phyloP scores from a whole-genome alignment of 2,888 invertebrate species.

The Chirona hameri region DNA sequence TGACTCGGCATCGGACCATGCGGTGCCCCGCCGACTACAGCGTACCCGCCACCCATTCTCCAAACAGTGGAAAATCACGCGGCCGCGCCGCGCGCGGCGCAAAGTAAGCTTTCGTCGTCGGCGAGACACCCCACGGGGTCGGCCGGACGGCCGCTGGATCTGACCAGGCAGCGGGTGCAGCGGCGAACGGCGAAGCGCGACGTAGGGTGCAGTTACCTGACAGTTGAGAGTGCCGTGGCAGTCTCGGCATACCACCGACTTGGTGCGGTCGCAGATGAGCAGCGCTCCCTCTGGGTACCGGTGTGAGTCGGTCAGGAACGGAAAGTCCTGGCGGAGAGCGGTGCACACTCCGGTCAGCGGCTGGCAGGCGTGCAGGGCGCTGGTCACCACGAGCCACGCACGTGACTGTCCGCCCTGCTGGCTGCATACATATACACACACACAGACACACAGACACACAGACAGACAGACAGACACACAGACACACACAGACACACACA shows the following conservation, averaged over 20 bases:
- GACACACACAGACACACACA: too few species aligned
- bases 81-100: not conserved
- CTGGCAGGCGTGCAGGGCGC: not conserved
- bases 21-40: not conserved
- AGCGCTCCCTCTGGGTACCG: conserved; percentile 8
- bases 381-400: not conserved
- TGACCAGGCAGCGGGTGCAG: not conserved
- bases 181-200: not conserved
- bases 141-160: not conserved
- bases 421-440: too few species aligned
- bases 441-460: too few species aligned
- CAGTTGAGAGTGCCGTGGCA: conserved; percentile 7
- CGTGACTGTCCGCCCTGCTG: too few species aligned
- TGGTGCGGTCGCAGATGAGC: conserved; percentile 7
- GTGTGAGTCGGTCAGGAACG: not conserved
- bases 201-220: not conserved
- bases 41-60: not conserved
- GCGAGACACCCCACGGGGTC: not conserved
- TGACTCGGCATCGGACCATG: not conserved
- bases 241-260: conserved; percentile 4
- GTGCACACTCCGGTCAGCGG: not conserved
- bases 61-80: conserved; percentile 2
- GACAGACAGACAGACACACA: too few species aligned
- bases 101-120: not conserved
- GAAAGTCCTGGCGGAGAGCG: not conserved